A percentile compares a stretch with the other conserved stretches of the same genome.
phyloP scores from a whole-genome alignment of 2,113 vertebrate species.

The Sebastes fasciatus region DNA sequence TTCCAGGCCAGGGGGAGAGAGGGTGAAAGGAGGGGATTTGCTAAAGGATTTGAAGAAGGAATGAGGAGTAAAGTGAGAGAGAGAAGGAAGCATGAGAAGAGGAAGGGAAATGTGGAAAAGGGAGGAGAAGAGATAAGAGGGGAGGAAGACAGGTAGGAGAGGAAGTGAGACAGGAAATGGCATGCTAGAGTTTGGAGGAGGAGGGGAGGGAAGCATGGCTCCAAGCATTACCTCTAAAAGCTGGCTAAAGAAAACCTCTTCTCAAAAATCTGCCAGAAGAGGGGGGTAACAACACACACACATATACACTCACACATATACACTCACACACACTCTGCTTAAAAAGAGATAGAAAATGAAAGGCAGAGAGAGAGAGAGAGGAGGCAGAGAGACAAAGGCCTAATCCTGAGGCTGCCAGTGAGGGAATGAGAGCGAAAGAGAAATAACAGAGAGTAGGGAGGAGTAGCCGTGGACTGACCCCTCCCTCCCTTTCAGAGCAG shows the following conservation, averaged over 20 bases:
- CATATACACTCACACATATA: slow-evolving; percentile 10
- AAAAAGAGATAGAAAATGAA: slow-evolving; percentile 33
- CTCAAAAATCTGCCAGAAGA: slow-evolving; percentile 32
- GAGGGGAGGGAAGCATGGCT: neutral
- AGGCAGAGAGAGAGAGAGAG: slow-evolving; percentile 34
- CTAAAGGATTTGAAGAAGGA: slow-evolving; percentile 21
- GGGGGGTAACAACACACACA: slow-evolving; percentile 24
- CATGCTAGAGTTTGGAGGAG: slow-evolving; percentile 31
- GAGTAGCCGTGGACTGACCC: slow-evolving; percentile 79
- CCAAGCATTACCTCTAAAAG: slow-evolving; percentile 46
- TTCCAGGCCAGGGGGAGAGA: slow-evolving; percentile 17
- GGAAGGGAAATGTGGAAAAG: neutral
- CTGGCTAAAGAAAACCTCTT: slow-evolving; percentile 4
- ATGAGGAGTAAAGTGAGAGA: neutral
- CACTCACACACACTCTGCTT: neutral
- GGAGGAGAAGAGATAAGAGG: slow-evolving; percentile 2
- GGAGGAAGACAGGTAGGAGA: slow-evolving; percentile 49
- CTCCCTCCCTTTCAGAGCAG: slow-evolving; percentile 81
- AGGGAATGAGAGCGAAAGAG: slow-evolving; percentile 79
- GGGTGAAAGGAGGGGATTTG: slow-evolving; percentile 11
- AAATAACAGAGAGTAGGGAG: slow-evolving; percentile 74
- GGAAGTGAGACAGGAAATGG: slow-evolving; percentile 52
- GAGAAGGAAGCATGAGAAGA: neutral
- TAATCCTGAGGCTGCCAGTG: slow-evolving; percentile 71
- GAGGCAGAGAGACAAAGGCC: slow-evolving; percentile 70